Evolutionary conservation across 1,140 invertebrate species (phyloP).

Genomic region (Helicoverpa zea): DNA sequence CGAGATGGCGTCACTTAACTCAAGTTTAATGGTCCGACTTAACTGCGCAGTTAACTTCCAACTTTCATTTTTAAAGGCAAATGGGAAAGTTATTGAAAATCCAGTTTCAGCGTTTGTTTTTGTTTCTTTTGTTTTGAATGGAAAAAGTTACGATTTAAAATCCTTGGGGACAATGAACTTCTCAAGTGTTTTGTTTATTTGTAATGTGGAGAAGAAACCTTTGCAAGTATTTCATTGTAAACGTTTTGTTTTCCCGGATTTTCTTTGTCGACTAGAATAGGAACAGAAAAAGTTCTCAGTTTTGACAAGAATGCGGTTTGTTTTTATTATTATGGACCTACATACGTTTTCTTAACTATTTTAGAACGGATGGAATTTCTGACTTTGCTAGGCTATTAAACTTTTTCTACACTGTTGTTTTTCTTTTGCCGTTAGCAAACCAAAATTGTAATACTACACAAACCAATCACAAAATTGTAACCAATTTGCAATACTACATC

Average conservation of each 20-base stretch:
- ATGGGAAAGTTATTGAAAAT: neutral
- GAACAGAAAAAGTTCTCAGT: too few species aligned
- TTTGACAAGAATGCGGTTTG: too few species aligned
- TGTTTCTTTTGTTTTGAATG: slow-evolving; percentile 11
- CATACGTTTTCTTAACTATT: too few species aligned
- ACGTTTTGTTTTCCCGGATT: neutral
- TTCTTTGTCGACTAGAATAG: too few species aligned
- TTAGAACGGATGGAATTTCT: too few species aligned
- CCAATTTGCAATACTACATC: too few species aligned
- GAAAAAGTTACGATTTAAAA: neutral
- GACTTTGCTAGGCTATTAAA: too few species aligned
- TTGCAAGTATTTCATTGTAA: neutral
- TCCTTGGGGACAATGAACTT: slow-evolving; percentile 1
- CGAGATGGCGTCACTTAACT: slow-evolving; percentile 29
- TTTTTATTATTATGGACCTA: too few species aligned
- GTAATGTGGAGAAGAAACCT: neutral
- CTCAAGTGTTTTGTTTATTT: neutral
- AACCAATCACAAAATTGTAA: too few species aligned
- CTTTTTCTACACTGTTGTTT: too few species aligned
- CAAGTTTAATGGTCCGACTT: slow-evolving; percentile 29
- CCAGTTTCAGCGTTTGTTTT: neutral
- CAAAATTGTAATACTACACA: too few species aligned
- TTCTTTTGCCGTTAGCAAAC: too few species aligned
- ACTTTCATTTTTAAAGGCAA: slow-evolving; percentile 11
- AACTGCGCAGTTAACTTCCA: slow-evolving; percentile 16